These are phyloP conservation scores for Holothuria glaberrima DNA, from an alignment of 35 echinoderm and acorn worm genomes.

Conservation along the genomic window DNA sequence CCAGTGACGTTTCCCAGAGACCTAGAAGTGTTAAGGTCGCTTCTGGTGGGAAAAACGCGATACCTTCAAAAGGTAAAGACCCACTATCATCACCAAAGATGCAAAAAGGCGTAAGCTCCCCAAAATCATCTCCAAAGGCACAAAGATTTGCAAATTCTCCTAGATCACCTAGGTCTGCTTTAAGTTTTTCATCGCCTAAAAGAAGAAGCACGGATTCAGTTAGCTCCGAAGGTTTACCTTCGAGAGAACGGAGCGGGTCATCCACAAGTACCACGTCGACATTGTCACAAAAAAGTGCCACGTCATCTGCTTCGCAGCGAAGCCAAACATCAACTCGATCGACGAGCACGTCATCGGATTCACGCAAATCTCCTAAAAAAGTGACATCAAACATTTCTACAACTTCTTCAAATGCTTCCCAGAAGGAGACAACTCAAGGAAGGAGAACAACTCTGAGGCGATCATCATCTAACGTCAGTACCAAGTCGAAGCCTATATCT, in stretches of 20 bases:
- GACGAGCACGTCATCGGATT: neutral
- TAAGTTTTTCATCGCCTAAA: neutral
- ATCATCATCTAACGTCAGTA: slow-evolving; percentile 9
- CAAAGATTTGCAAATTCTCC: neutral
- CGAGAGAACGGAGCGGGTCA: slow-evolving; percentile 49
- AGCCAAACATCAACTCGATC: neutral
- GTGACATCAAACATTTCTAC: neutral
- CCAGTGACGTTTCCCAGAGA: slow-evolving; percentile 2
- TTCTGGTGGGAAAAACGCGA: neutral
- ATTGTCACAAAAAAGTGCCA: slow-evolving; percentile 40
- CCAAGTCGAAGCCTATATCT: neutral
- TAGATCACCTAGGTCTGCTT: neutral
- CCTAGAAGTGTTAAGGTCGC: slow-evolving; percentile 3
- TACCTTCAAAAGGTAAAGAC: neutral
- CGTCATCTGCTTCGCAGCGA: slow-evolving; percentile 27
- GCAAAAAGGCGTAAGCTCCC: neutral
- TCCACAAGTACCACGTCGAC: slow-evolving; percentile 59
- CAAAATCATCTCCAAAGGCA: slow-evolving; percentile 7
- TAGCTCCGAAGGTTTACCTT: neutral
- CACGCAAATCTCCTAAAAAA: neutral
- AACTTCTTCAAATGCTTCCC: neutral
- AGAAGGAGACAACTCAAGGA: neutral
- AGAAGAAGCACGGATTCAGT: slow-evolving; percentile 36
- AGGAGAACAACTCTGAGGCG: neutral
- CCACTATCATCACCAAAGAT: neutral